Evolutionary conservation across 2,888 invertebrate species (phyloP), one percentile per base, ranked within the genome.

Genomic region (Terebella lapidaria): DNA sequence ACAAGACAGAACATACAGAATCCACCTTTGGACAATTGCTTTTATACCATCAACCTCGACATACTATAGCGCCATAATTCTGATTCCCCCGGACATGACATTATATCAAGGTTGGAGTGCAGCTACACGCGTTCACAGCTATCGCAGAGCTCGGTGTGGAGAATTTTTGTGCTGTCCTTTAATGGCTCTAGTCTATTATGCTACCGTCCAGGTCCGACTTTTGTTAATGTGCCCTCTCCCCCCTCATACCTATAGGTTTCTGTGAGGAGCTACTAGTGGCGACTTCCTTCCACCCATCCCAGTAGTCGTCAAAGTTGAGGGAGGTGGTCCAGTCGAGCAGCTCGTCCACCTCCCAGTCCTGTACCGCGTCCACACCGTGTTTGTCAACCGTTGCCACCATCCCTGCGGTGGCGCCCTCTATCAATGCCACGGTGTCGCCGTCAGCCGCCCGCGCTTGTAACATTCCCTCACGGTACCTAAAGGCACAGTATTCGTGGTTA

Each of bases 291-390:
- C 78, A 78, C 5, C 67, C 66, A 56, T 60, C 69, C 59, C 71
- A 67, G 58, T 78, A 78, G 47, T 80, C 78, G 54, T 81, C 80
- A 73, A 76, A 81, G 67, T 79, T 78, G 24, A 81, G 74, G 59
- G 75, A 73, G 15, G 78, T 77, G 18, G 79, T 80, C 80, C 80
- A 81, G 59, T 79, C 74, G 2, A 81, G 66, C 24, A 81, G 71
- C 61, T 81, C 80, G 67, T 81, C 79, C n/a, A 80, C 79, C 63
- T 79, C 78, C 77, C 78, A 78, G 61, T 79, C 77, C 60, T 76
- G 74, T n/a, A 79, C 66, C 3, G 75, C 74, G 24, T 76, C 72
- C 10, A 69, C 61, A 3, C 80, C 79, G 54, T 73, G 70, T 25
- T 67, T 65, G 29, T 79, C 74, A 29, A 76, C 73, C 1, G 78